Percentiles rank a stretch among this genome's conserved stretches.
Conservation (phyloP, 2,797 vertebrate species). For the Sphaeramia orbicularis region DNA sequence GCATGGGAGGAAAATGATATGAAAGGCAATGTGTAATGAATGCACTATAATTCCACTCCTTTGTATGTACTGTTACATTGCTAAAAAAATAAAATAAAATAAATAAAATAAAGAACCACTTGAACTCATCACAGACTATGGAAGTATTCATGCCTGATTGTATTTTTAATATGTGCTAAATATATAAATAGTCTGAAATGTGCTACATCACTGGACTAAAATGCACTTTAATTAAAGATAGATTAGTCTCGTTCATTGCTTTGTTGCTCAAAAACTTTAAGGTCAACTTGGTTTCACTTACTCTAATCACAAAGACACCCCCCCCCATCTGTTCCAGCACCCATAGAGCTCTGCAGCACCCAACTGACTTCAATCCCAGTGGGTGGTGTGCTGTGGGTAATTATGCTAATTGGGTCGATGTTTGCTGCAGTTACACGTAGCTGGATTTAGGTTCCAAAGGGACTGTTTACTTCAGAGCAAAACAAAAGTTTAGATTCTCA, state of each 20-base stretch:
- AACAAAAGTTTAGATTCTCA: conserved; percentile 22
- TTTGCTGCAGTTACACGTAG: conserved; percentile 30
- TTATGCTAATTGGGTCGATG: conserved; percentile 71
- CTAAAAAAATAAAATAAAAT: too few species aligned
- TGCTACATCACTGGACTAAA: not conserved
- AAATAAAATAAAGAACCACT: too few species aligned
- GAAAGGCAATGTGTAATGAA: too few species aligned
- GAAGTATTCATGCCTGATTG: too few species aligned
- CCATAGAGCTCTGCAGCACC: conserved; percentile 32
- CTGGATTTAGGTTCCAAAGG: conserved; percentile 26
- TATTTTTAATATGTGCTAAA: too few species aligned
- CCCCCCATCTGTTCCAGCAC: conserved; percentile 17
- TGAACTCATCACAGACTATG: too few species aligned
- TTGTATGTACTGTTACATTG: too few species aligned
- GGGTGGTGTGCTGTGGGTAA: conserved; percentile 30
- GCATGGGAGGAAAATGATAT: too few species aligned
- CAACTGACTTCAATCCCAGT: conserved; percentile 51
- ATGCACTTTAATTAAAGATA: conserved; percentile 6
- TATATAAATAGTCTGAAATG: too few species aligned
- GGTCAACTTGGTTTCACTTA: conserved; percentile 48
- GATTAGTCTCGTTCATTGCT: not conserved
- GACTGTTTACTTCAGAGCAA: conserved; percentile 40
- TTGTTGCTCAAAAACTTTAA: conserved; percentile 44
- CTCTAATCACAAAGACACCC: conserved; percentile 42
- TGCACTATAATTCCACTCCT: too few species aligned